Conservation (phyloP, 2,888 invertebrate species). For the Amiota communis region DNA sequence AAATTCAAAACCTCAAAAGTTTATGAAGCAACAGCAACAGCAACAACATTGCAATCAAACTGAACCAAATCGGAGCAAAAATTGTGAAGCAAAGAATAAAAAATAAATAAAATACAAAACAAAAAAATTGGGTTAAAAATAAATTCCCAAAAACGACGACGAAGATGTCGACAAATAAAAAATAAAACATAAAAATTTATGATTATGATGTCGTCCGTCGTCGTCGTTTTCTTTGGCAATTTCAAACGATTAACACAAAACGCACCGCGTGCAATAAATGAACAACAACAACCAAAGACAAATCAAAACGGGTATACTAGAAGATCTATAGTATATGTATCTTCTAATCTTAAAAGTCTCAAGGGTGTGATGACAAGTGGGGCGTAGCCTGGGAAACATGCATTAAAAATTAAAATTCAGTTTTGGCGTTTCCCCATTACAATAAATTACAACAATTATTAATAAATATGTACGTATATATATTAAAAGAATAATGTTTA, state of each 20-base stretch:
- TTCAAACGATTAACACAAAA: constrained; percentile 43
- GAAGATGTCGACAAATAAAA: constrained; percentile 11
- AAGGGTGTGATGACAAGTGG: no score
- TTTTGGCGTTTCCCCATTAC: no score
- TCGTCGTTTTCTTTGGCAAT: constrained; percentile 43
- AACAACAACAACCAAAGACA: constrained; percentile 1
- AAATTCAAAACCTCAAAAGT: constrained; percentile 28
- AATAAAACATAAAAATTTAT: constrained; percentile 53
- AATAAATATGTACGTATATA: no score
- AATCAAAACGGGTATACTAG: constrained; percentile 23
- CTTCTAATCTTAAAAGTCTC: no score
- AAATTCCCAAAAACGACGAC: constrained; percentile 46
- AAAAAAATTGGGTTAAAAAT: constrained; percentile 61
- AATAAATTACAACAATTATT: no score
- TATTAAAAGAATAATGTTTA: no score
- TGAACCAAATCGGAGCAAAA: constrained; percentile 37
- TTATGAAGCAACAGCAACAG: constrained; percentile 50
- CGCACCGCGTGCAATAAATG: constrained; percentile 26
- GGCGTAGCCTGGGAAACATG: no score
- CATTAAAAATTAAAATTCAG: no score
- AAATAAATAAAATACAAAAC: constrained; percentile 6
- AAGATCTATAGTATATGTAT: no score
- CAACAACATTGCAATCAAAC: constrained; percentile 35
- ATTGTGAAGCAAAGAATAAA: constrained; percentile 44
- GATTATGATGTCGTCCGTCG: constrained; percentile 47